Evolutionary conservation across 2,888 invertebrate species (phyloP), one percentile per base, ranked within the genome.

Genomic region (Scaptodrosophila latifasciaeformis): DNA sequence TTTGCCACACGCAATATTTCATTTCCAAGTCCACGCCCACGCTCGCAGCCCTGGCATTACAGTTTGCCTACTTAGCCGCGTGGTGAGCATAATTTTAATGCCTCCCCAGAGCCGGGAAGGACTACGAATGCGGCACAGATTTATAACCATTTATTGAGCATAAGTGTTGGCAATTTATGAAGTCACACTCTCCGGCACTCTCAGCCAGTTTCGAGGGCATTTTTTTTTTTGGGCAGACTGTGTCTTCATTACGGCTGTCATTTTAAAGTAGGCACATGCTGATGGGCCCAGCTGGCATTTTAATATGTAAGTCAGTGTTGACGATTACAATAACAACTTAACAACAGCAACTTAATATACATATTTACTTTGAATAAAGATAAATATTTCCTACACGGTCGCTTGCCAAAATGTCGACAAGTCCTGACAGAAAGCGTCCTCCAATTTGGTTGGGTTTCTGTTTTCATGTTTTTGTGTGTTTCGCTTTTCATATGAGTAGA

Each of bases 81-180:
- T 42, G n/a, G n/a, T 42, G 54, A 55, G 63, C 63, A 63, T 34
- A 34, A 34, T 61, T 72, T 70, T 70, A 72, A 76, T 67, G 72
- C 29, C 59, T 30, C 57, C 40, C 24, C 43, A 45, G 34, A 59
- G 54, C 43, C 40, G 48, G 27, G 30, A 12, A 31, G 31, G 0
- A 31, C n/a, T 3, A 5, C 31, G 12, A 3, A 1, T 31, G 1
- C 17, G 15, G 10, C 13, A 39, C 62, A 54, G 62, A 62, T 72
- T 70, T 67, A 71, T 70, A 45, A 57, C 56, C 67, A 76, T 65
- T 72, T 76, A 71, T 71, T 67, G 72, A 54, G 69, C 69, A 69
- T 59, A 71, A 76, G 65, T 72, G 76, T 58, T 53, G 67, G 59
- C 67, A 76, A 59, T 72, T 72, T 70, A 52, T 59, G 58, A 54